Conservation (phyloP, 2,113 vertebrate species). For the Ellobius talpinus region DNA sequence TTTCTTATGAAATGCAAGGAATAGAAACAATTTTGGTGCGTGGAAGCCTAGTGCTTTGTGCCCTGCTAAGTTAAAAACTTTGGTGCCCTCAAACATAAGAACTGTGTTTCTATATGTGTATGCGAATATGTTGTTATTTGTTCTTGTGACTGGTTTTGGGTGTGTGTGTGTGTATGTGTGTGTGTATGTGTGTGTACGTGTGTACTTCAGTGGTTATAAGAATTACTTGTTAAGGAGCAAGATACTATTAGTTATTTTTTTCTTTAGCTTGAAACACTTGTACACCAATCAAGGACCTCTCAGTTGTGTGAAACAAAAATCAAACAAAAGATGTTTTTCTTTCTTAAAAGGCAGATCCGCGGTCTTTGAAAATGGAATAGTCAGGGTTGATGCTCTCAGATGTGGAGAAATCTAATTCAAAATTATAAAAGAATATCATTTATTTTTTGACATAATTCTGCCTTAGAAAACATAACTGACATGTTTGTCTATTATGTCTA, state of each 20-base stretch:
- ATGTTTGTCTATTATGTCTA: neutral
- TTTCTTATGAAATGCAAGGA: conserved; percentile 76
- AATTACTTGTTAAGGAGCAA: conserved; percentile 37
- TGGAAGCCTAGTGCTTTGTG: conserved; percentile 75
- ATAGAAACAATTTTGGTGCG: conserved; percentile 76
- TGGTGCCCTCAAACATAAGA: conserved; percentile 68
- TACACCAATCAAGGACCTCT: neutral
- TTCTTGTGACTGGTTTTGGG: conserved; percentile 10
- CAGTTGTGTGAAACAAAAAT: conserved; percentile 12
- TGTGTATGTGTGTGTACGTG: conserved; percentile 22
- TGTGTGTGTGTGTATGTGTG: too few species aligned
- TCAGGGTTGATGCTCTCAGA: neutral
- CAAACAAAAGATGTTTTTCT: neutral
- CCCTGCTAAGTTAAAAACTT: conserved; percentile 68
- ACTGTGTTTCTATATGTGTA: conserved; percentile 51
- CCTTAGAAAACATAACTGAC: neutral
- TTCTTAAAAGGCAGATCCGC: neutral
- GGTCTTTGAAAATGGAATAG: neutral
- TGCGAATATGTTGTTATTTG: conserved; percentile 62
- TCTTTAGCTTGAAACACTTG: neutral
- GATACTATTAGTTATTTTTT: neutral
- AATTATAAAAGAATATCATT: neutral
- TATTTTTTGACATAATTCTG: neutral
- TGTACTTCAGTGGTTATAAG: conserved; percentile 58
- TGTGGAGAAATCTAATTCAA: neutral